Base-by-base conservation (phyloP, 2,113 vertebrate genomes). In the Thunnus maccoyii region DNA sequence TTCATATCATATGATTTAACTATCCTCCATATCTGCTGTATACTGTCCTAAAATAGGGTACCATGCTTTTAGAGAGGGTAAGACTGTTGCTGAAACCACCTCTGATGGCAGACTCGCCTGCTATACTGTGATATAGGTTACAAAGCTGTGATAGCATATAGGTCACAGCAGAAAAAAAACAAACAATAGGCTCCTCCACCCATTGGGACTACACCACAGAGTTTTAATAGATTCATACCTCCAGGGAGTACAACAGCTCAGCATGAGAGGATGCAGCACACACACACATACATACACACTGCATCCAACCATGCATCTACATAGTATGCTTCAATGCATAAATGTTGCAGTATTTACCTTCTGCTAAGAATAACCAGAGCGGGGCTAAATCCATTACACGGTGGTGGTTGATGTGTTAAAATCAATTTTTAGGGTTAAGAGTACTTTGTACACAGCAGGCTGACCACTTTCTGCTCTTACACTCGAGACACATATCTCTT, bases 171-270 rank as follows among this genome's bases (percentile, higher is more conserved):
- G 61, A 30, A 30, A 32, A 36, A 69, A 79, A 75, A 86, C 69
- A 87, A 86, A 87, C 77, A 88, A 76, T 80, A 52, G 76, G 47
- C 66, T 81, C 52, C 55, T 83, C 73, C 54, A 32, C 77, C 84
- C 73, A 48, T 7, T 57, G 86, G 69, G 88, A 88, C 65, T 44
- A 52, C 52, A 71, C 22, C 54, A 55, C 57, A 51, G 41, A 64
- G 60, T 68, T 55, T 30, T 88, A 86, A 92, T 90, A 67, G 84
- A 86, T 89, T 88, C 74, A 65, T 74, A 66, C 77, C 88, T 80
- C 75, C 46, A 60, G 87, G 76, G 86, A 89, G 72, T 27, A 50
- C 63, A 80, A 6, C 50, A 61, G 66, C 56, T 69, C 72, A 74
- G 64, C 70, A 58, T 78, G 77, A 83, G 60, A 87, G 72, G 72